phyloP scores from a whole-genome alignment of 2,113 vertebrate genomes.

The Scolopax mira region DNA sequence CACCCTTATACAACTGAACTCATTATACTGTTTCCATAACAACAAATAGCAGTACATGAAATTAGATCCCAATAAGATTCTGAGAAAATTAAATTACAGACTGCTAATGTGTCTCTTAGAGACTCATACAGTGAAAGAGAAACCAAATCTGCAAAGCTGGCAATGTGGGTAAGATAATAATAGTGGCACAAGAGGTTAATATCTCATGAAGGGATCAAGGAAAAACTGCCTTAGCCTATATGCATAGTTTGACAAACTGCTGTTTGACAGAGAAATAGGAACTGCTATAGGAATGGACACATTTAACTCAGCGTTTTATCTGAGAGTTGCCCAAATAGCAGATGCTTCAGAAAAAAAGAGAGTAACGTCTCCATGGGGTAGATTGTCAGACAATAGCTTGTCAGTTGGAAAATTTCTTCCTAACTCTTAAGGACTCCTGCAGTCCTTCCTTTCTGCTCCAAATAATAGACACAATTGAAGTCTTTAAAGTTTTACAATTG shows the following conservation, averaged over 20 bases:
- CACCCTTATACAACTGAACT: constrained; percentile 71
- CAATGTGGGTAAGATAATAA: not conserved
- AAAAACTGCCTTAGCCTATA: not conserved
- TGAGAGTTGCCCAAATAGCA: not conserved
- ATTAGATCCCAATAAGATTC: constrained; percentile 70
- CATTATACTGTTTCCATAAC: constrained; percentile 77
- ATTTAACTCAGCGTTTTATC: not conserved
- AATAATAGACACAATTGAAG: not conserved
- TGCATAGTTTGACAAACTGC: not conserved
- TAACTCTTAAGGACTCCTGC: not conserved
- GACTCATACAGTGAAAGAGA: constrained; percentile 11
- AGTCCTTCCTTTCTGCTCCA: not conserved
- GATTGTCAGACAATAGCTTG: not conserved
- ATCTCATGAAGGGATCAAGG: not conserved
- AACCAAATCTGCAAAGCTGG: constrained; percentile 32
- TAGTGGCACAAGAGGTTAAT: not conserved
- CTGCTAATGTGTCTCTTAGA: constrained; percentile 56
- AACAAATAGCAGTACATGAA: constrained; percentile 75
- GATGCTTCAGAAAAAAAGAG: not conserved
- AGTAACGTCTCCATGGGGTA: not conserved
- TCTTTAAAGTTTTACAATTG: not conserved
- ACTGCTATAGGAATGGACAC: not conserved
- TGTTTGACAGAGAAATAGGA: not conserved
- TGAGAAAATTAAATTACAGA: constrained; percentile 70
- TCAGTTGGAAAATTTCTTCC: not conserved